Percentiles rank a stretch among this genome's conserved stretches.
Evolutionary conservation across 2,113 vertebrate genomes (phyloP).

Genomic region (Atractosteus spatula): DNA sequence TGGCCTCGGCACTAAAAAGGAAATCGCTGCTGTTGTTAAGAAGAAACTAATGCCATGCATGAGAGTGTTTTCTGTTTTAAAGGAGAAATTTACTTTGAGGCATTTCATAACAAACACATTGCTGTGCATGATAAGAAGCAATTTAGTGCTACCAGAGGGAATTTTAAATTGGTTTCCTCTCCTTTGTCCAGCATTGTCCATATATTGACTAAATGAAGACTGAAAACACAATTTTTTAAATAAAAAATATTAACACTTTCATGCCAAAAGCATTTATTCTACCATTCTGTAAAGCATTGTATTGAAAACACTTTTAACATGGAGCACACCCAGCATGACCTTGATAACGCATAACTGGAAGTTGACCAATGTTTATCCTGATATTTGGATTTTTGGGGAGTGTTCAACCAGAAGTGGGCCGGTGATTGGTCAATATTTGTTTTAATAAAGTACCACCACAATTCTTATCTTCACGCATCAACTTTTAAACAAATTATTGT

Average conservation of each 20-base stretch:
- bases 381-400: too few relatives aligned
- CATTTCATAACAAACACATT: constrained; percentile 43
- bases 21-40: constrained; percentile 49
- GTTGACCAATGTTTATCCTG: too few relatives aligned
- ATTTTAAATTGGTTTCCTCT: constrained; percentile 2
- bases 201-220: neutral
- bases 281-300: too few relatives aligned
- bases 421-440: too few relatives aligned
- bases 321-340: too few relatives aligned
- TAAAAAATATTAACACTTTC: constrained; percentile 13
- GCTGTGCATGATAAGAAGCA: constrained; percentile 56
- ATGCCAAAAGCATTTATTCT: neutral
- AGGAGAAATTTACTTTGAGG: constrained; percentile 34
- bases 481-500: too few relatives aligned
- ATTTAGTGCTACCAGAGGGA: constrained; percentile 42
- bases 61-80: constrained; percentile 36
- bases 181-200: neutral
- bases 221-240: neutral
- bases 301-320: too few relatives aligned
- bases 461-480: too few relatives aligned
- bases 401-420: too few relatives aligned
- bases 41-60: constrained; percentile 62
- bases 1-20: constrained; percentile 37
- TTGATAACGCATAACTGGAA: too few relatives aligned
- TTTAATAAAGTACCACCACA: too few relatives aligned